A percentile compares a stretch with the other conserved stretches of the same genome.
phyloP scores from a whole-genome alignment of 2,888 invertebrate species.

The Stomorhina lunata region DNA sequence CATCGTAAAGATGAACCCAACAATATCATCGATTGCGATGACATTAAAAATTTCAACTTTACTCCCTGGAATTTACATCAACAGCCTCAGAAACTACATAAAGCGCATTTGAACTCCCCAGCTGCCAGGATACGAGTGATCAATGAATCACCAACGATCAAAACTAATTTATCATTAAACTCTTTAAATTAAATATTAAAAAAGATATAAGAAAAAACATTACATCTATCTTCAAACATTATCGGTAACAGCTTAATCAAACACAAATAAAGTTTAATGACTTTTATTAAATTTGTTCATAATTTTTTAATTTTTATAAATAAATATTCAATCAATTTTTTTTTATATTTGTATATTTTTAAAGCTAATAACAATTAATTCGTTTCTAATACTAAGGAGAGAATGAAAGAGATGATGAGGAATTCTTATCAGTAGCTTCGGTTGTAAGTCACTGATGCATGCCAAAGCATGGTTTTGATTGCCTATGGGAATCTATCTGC shows the following conservation, averaged over 20 bases:
- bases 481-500: constrained; percentile 12
- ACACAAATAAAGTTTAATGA: constrained; percentile 63
- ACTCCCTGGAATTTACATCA: constrained; percentile 80
- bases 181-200: background rate
- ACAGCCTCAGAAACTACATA: constrained; percentile 66
- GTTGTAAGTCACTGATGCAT: constrained; percentile 34
- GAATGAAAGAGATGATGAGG: background rate
- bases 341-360: background rate
- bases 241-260: constrained; percentile 25
- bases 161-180: constrained; percentile 23
- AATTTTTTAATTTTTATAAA: constrained; percentile 24
- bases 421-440: constrained; percentile 30
- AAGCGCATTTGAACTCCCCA: constrained; percentile 66
- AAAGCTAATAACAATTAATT: constrained; percentile 15
- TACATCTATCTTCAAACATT: background rate
- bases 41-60: constrained; percentile 83
- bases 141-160: constrained; percentile 34
- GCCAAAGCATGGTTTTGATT: background rate
- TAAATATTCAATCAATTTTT: constrained; percentile 1
- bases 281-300: constrained; percentile 18
- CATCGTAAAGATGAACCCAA: constrained; percentile 81
- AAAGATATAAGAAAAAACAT: background rate
- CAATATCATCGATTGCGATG: constrained; percentile 84
- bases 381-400: constrained; percentile 30
- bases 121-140: constrained; percentile 70